These are phyloP conservation scores for Sarcophaga carnaria DNA, from an alignment of 2,888 invertebrate genomes.

Conservation along the genomic window DNA sequence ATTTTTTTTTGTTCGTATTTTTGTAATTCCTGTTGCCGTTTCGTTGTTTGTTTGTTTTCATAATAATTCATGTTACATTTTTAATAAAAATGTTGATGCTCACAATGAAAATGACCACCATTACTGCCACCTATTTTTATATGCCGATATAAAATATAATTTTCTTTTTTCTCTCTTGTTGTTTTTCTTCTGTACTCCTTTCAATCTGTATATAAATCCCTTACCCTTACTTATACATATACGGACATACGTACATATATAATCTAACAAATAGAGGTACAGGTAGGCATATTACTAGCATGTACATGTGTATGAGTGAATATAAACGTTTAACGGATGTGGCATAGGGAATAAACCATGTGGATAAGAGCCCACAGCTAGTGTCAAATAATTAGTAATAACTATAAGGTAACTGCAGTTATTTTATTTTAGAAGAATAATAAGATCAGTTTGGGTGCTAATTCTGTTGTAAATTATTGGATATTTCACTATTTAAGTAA, in stretches of 20 bases:
- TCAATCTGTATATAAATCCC: neutral
- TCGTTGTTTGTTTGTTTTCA: conserved; percentile 52
- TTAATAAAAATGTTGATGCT: conserved; percentile 67
- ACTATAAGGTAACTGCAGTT: neutral
- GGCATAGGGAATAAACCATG: conserved; percentile 32
- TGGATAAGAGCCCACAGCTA: neutral
- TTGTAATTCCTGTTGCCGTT: conserved; percentile 58
- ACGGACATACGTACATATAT: neutral
- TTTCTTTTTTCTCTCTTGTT: neutral
- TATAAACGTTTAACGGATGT: conserved; percentile 60
- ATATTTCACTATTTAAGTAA: no score
- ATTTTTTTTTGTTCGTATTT: conserved; percentile 16
- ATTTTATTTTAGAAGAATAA: neutral
- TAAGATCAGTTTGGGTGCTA: no score
- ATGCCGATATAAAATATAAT: neutral
- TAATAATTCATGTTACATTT: conserved; percentile 70
- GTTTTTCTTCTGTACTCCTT: neutral
- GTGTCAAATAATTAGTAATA: neutral
- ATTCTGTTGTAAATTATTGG: no score
- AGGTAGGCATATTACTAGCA: conserved; percentile 19
- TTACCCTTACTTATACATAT: neutral
- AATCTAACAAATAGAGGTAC: conserved; percentile 24
- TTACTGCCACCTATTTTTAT: neutral
- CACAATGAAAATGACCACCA: conserved; percentile 52
- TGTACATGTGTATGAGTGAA: neutral